Conservation (phyloP, 2,888 invertebrate species). For the Hypercompe scribonia region DNA sequence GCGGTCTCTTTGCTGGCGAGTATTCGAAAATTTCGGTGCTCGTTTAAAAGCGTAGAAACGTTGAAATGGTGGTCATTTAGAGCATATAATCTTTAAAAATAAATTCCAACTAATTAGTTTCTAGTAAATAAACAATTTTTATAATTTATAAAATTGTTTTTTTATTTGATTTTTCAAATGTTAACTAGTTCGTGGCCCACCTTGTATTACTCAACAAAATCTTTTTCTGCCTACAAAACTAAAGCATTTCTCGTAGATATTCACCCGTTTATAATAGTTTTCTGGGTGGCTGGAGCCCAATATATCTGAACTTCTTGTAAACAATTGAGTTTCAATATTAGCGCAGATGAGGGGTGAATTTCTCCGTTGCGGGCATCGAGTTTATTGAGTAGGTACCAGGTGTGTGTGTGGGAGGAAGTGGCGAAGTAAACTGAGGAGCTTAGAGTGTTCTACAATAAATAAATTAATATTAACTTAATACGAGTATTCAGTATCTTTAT, state of each 20-base stretch:
- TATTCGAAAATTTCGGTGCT: too few relatives aligned
- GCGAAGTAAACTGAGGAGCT: background rate
- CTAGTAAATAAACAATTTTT: too few relatives aligned
- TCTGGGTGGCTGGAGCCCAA: constrained; percentile 8
- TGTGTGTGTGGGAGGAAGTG: background rate
- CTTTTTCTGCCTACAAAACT: constrained; percentile 1
- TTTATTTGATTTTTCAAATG: too few relatives aligned
- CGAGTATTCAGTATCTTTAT: background rate
- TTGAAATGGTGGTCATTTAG: too few relatives aligned
- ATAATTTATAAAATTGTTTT: too few relatives aligned
- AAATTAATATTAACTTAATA: constrained; percentile 4
- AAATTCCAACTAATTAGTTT: too few relatives aligned
- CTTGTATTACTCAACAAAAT: background rate
- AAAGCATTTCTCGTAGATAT: constrained; percentile 12
- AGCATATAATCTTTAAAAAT: too few relatives aligned
- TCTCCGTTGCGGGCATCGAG: constrained; percentile 8
- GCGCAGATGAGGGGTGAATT: constrained; percentile 3
- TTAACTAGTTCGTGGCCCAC: too few relatives aligned
- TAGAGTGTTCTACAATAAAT: constrained; percentile 4
- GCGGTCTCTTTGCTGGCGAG: too few relatives aligned
- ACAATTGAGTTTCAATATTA: constrained; percentile 17
- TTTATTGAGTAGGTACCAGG: constrained; percentile 4
- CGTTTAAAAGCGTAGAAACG: too few relatives aligned
- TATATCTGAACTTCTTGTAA: constrained; percentile 20
- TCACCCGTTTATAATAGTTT: constrained; percentile 8